Evolutionary conservation across 2,888 invertebrate species (phyloP).

Genomic region (Eurytoma adleriae): DNA sequence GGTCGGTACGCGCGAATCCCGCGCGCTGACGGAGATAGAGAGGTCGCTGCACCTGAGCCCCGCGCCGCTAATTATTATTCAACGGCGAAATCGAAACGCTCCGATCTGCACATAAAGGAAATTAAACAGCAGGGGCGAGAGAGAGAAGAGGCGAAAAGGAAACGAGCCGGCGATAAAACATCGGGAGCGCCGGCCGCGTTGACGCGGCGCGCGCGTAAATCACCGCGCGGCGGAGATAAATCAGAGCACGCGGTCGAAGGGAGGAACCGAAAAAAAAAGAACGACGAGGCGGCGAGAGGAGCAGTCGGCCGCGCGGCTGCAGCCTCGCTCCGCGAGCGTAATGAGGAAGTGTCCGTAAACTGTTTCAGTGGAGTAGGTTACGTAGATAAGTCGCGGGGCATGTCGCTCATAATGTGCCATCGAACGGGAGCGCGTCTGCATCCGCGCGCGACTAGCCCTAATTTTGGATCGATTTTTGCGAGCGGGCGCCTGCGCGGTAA

Average conservation of each 20-base stretch:
- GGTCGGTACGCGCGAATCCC: conserved; percentile 43
- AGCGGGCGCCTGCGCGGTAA: neutral
- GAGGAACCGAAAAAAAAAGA: neutral
- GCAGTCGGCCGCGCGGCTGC: conserved; percentile 40
- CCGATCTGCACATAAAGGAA: neutral
- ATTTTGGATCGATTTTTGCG: conserved; percentile 42
- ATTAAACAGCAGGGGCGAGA: neutral
- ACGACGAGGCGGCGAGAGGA: neutral
- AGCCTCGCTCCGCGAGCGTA: conserved; percentile 16
- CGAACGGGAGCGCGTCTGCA: conserved; percentile 45
- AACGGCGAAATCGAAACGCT: neutral
- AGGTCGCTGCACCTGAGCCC: neutral
- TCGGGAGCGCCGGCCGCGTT: too few species aligned
- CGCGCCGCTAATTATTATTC: neutral
- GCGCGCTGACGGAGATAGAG: neutral
- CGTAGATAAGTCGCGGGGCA: conserved; percentile 72
- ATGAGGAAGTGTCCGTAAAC: conserved; percentile 70
- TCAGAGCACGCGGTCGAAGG: neutral
- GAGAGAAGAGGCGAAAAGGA: neutral
- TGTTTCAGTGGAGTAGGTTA: conserved; percentile 73
- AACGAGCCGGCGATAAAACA: neutral
- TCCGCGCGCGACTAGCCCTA: conserved; percentile 8
- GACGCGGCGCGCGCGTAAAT: too few species aligned
- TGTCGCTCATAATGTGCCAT: conserved; percentile 49
- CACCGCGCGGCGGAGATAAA: too few species aligned